These are phyloP conservation scores for Reticulitermes speratus DNA, from an alignment of 1,140 invertebrate genomes.

Conservation along the genomic window DNA sequence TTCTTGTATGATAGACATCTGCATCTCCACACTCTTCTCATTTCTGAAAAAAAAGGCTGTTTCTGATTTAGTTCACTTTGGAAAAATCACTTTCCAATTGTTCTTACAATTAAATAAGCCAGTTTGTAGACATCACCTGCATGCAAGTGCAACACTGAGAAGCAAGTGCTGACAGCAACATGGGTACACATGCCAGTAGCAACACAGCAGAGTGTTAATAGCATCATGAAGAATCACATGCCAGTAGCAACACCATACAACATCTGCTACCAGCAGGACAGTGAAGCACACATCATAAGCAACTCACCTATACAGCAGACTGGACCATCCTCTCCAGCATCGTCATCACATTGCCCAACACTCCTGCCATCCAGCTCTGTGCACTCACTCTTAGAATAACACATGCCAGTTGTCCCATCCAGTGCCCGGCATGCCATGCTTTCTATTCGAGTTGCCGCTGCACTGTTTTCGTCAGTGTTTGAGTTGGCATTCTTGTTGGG, in stretches of 20 bases:
- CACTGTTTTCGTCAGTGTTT: not conserved
- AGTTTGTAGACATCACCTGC: no score
- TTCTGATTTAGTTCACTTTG: no score
- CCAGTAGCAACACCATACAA: not conserved
- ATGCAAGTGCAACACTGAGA: not conserved
- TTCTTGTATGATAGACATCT: no score
- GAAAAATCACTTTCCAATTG: no score
- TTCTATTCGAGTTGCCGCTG: not conserved
- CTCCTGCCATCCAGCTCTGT: not conserved
- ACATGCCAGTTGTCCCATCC: slow-evolving; percentile 6
- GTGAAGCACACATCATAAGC: not conserved
- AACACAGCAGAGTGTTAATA: not conserved
- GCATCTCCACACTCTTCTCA: no score
- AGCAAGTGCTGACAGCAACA: not conserved
- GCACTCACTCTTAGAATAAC: slow-evolving; percentile 12
- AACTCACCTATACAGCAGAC: slow-evolving; percentile 21
- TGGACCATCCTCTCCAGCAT: not conserved
- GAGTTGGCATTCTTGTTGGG: not conserved
- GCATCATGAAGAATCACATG: not conserved
- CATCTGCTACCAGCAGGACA: not conserved
- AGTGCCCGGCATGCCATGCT: not conserved
- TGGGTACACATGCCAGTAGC: not conserved
- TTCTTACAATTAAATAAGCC: no score
- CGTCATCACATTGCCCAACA: not conserved
- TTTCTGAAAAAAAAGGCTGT: no score